Evolutionary conservation across 1,140 invertebrate genomes (phyloP), one percentile per base, ranked within the genome.

Genomic region (Dreissena polymorpha): DNA sequence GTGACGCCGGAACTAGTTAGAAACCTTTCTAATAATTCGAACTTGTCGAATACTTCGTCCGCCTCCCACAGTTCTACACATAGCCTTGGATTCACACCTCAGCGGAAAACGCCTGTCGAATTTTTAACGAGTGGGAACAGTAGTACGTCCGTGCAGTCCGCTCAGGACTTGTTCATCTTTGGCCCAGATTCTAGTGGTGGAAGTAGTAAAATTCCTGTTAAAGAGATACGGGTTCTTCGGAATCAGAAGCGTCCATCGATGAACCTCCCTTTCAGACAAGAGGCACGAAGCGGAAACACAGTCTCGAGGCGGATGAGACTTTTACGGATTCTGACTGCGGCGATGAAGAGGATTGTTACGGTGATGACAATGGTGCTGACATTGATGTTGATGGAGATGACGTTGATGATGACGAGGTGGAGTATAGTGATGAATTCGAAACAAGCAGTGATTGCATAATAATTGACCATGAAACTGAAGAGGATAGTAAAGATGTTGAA

Each of bases 31-130:
- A 86, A 69, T 72, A 78, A 82, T 64, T 88, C 87, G 53, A 89
- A 82, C 67, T 51, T 84, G 25, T 90, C 88, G 0, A 87, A 73
- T 64, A 86, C 81, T 27, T 89, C 87, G 8, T 88, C 85, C 27
- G 86, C 87, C 50, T 90, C 90, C 21, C 85, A 86, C 50, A 86
- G 87, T 49, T 91, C 89, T 12, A 77, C 79, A n/a, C 86, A 82
- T 86, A 91, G 89, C 80, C 87, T 87, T 51, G 91, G 91, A 13
- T 92, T 91, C 83, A 85, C 90, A 1, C 90, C 90, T 69, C 74
- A 82, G 25, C 85, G 57, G 23, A 83, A 70, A 21, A 69, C 67
- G n/a, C 72, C 70, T 60, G 71, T 85, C 29, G 84, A 85, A 57
- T 21, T 85, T 73, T 68, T 65, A 25, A 86, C 84, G 51, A 83